Evolutionary conservation across 2,797 vertebrate genomes (phyloP), one percentile per base, ranked within the genome.

Genomic region (Myoxocephalus aenaeus): DNA sequence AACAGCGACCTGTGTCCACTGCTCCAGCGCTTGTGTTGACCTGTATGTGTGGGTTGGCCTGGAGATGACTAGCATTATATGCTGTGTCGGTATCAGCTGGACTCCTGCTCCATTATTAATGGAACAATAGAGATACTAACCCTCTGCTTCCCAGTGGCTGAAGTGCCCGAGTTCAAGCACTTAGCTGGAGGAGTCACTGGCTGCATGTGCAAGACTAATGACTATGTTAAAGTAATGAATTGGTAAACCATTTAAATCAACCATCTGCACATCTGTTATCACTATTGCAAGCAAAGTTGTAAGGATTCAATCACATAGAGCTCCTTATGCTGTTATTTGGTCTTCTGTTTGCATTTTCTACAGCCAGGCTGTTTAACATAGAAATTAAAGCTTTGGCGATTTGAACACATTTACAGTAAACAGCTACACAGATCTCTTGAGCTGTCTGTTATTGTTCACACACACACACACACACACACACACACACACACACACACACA

Each of bases 91-190:
- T 87, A 74, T 95, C 95, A 95, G 93, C 94, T 95, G 95, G 91
- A 86, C 89, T 89, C 85, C 88, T 90, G 71, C 89, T 96, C 81
- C 85, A 96, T 96, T 94, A 96, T 96, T 96, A 89, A 96, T 96
- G 76, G 82, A 86, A 86, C 89, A 91, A 90, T 88, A 92, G 89
- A 85, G 89, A 90, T 83, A 80, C 87, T 92, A 92, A 90, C 89
- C 91, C 77, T 86, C 70, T 18, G 65, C 83, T 93, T 89, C 82
- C 86, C 87, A 84, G 68, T 86, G 79, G 86, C 66, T 87, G 77
- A 90, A 85, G 84, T 81, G 66, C 79, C 69, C 68, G 75, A 76
- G 82, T 87, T 89, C 86, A 90, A 82, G 87, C 71, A 32, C 73
- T 74, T 72, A 54, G 69, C 77, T 71, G 69, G 74, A 80, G 77